phyloP scores from a whole-genome alignment of 2,888 invertebrate genomes.

The Seladonia tumulorum region DNA sequence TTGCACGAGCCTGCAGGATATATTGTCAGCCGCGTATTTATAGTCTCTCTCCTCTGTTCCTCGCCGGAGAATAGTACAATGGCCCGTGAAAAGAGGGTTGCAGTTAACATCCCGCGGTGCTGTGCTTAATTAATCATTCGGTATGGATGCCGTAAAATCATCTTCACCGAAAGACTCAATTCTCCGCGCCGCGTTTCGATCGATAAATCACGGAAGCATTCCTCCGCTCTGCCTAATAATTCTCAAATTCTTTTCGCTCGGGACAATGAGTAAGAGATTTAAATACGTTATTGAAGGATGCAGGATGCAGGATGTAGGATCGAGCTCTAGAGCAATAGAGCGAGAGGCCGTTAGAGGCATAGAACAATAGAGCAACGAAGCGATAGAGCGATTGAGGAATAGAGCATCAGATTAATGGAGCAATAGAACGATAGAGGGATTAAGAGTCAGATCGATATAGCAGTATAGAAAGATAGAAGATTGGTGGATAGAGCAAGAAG shows the following conservation, averaged over 20 bases:
- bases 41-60: slow-evolving; percentile 19
- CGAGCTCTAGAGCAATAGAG: no score
- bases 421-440: no score
- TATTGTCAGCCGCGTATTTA: slow-evolving; percentile 41
- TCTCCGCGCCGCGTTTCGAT: background rate
- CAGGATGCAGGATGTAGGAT: background rate
- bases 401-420: no score
- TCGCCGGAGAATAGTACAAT: background rate
- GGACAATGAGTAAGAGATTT: background rate
- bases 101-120: background rate
- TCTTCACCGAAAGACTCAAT: slow-evolving; percentile 6
- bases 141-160: background rate
- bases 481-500: no score
- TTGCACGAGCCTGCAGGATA: slow-evolving; percentile 35
- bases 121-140: background rate
- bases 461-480: no score
- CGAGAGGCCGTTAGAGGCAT: no score
- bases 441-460: no score
- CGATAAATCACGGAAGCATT: background rate
- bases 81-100: slow-evolving; percentile 5
- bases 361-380: no score
- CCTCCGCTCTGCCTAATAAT: background rate
- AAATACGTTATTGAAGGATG: background rate
- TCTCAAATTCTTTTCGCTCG: background rate
- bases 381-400: no score